phyloP scores from a whole-genome alignment of 2,113 vertebrate species.

The Cacatua alba region DNA sequence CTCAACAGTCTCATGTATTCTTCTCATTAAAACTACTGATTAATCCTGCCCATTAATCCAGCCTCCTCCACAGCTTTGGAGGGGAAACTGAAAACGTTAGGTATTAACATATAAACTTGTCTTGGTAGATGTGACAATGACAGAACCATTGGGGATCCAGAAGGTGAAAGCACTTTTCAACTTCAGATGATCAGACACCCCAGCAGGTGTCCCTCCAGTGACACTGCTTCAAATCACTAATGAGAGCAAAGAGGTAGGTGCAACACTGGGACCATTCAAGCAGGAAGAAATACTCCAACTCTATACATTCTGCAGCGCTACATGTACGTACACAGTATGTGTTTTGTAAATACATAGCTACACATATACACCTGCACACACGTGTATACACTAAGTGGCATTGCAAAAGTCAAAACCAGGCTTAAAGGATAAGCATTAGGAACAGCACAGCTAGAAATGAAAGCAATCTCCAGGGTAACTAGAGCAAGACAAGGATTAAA shows the following conservation, averaged over 20 bases:
- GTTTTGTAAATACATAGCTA: not conserved
- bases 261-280: not conserved
- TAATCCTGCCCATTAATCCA: not conserved
- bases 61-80: not conserved
- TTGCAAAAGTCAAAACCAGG: not conserved
- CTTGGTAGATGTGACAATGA: not conserved
- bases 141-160: not conserved
- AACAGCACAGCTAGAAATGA: not conserved
- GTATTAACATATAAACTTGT: not conserved
- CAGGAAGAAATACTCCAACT: not conserved
- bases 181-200: not conserved
- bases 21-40: not conserved
- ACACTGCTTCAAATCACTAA: not conserved
- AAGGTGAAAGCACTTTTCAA: not conserved
- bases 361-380: not conserved
- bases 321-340: not conserved
- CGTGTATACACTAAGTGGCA: not conserved
- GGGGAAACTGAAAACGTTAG: not conserved
- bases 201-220: conserved; percentile 9
- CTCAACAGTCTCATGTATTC: not conserved
- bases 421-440: not conserved
- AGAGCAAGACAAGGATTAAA: conserved; percentile 37
- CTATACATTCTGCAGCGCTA: not conserved
- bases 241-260: not conserved
- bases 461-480: conserved; percentile 11